These are phyloP conservation scores for Morpho deidamia DNA, from an alignment of 2,888 invertebrate genomes.

Conservation along the genomic window DNA sequence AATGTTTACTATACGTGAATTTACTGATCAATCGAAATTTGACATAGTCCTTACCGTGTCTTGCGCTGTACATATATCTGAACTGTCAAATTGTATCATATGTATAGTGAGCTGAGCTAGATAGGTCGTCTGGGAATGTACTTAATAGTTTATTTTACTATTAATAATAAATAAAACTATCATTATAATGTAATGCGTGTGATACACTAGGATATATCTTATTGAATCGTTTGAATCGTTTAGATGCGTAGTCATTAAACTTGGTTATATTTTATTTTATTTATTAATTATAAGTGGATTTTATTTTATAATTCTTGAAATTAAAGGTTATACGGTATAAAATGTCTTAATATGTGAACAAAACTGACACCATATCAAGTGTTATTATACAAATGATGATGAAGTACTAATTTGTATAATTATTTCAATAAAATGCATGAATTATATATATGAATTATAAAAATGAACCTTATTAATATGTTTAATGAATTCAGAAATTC, in stretches of 20 bases:
- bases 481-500: too few relatives aligned
- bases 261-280: slow-evolving; percentile 30
- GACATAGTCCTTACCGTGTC: not conserved
- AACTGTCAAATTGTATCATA: slow-evolving; percentile 39
- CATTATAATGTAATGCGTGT: slow-evolving; percentile 32
- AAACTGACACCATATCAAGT: too few relatives aligned
- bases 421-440: too few relatives aligned
- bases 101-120: slow-evolving; percentile 33
- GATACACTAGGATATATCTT: slow-evolving; percentile 47
- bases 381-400: too few relatives aligned
- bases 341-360: too few relatives aligned
- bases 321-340: too few relatives aligned
- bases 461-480: too few relatives aligned
- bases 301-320: not conserved
- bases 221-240: slow-evolving; percentile 26
- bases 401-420: too few relatives aligned
- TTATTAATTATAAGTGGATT: slow-evolving; percentile 14
- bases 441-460: too few relatives aligned
- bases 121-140: slow-evolving; percentile 51
- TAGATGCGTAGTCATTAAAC: slow-evolving; percentile 21
- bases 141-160: slow-evolving; percentile 43
- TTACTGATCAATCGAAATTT: too few relatives aligned
- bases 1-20: too few relatives aligned
- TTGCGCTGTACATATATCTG: slow-evolving; percentile 31
- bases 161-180: slow-evolving; percentile 26